These are phyloP conservation scores for Sprattus sprattus DNA, from an alignment of 2,113 vertebrate species.

Conservation along the genomic window DNA sequence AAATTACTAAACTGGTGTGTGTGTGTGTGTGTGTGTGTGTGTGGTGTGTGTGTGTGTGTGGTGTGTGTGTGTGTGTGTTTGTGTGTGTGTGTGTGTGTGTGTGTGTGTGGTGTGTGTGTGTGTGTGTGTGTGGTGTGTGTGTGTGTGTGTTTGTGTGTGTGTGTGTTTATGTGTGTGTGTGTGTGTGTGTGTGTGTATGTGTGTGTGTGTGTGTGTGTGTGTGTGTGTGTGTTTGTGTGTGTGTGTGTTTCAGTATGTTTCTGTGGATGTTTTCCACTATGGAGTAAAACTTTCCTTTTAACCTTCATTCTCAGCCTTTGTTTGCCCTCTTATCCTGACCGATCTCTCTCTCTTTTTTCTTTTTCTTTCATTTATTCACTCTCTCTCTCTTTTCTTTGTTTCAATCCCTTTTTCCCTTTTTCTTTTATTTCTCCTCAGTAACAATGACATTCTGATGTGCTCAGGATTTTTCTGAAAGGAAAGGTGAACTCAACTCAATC, in stretches of 20 bases:
- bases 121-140: not conserved
- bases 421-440: not conserved
- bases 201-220: not conserved
- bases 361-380: not conserved
- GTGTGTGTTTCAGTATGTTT: not conserved
- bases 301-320: not conserved
- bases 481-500: conserved; percentile 43
- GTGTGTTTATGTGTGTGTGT: not conserved
- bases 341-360: not conserved
- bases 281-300: not conserved
- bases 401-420: not conserved
- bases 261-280: not conserved
- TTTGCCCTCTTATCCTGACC: not conserved
- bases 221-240: not conserved
- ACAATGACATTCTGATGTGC: conserved; percentile 40
- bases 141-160: not conserved
- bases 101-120: not conserved
- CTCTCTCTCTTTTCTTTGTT: not conserved
- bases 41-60: too few species aligned
- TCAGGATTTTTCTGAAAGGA: conserved; percentile 35
- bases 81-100: not conserved
- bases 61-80: not conserved
- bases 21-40: too few species aligned
- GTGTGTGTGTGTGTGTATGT: not conserved
- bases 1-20: too few species aligned